Conservation (phyloP, 2,888 invertebrate species). For the Phorcus lineatus region DNA sequence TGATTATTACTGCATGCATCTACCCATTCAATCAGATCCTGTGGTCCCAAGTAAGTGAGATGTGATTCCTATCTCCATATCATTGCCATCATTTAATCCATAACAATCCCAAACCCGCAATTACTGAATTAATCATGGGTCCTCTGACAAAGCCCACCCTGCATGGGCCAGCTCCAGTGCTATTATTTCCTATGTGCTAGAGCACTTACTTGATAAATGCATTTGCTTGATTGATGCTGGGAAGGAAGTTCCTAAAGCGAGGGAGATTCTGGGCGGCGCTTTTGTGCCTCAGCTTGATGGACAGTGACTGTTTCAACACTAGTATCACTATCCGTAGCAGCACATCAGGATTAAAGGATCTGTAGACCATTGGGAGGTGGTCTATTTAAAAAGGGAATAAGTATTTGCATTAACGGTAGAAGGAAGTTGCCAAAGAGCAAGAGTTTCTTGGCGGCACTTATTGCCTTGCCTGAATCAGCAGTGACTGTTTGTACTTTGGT, state of each 20-base stretch:
- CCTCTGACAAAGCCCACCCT: neutral
- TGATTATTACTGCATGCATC: neutral
- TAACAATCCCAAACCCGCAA: neutral
- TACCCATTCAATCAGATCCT: neutral
- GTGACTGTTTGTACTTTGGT: too few species aligned
- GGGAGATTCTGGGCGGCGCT: too few species aligned
- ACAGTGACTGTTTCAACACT: too few species aligned
- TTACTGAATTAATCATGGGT: neutral
- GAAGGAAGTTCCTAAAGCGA: neutral
- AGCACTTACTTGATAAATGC: constrained; percentile 15
- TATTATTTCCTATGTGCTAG: neutral
- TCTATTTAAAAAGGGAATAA: too few species aligned
- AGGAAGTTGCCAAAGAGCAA: too few species aligned
- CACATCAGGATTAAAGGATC: too few species aligned
- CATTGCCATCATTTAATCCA: constrained; percentile 4
- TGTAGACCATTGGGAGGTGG: too few species aligned
- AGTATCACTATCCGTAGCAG: too few species aligned
- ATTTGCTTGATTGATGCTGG: constrained; percentile 3
- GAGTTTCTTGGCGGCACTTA: too few species aligned
- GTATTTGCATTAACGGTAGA: too few species aligned
- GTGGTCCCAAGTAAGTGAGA: neutral
- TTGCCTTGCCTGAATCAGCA: too few species aligned
- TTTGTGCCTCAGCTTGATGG: too few species aligned
- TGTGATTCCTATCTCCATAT: constrained; percentile 2
- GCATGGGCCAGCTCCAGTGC: neutral